Conservation (phyloP, 2,888 invertebrate species). For the Torymus aiolomorphi region DNA sequence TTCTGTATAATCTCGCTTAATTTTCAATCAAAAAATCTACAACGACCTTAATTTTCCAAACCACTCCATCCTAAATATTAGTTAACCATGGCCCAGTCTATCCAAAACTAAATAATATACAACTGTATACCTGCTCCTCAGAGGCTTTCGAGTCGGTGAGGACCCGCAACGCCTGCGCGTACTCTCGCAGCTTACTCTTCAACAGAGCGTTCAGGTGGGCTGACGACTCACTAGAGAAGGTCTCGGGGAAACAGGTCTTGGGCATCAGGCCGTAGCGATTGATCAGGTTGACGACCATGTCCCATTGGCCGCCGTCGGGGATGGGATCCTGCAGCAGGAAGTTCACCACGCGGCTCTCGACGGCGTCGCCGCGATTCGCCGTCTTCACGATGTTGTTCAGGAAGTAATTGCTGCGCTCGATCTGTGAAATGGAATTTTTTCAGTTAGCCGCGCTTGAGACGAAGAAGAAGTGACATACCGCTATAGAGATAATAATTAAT, state of each 20-base stretch:
- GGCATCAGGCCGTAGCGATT: conserved; percentile 93
- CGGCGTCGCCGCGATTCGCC: conserved; percentile 83
- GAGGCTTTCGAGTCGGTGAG: conserved; percentile 80
- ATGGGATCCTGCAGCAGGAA: conserved; percentile 88
- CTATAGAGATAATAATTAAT: no score
- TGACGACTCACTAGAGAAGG: conserved; percentile 86
- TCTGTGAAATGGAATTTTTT: conserved; percentile 71
- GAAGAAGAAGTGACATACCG: no score
- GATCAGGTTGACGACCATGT: conserved; percentile 91
- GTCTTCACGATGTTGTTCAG: conserved; percentile 88
- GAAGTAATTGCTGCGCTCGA: conserved; percentile 91
- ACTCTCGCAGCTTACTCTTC: conserved; percentile 91
- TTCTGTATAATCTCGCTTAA: no score
- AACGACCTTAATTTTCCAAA: no score
- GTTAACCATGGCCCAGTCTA: no score
- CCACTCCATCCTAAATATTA: no score
- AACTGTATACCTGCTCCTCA: conserved; percentile 78
- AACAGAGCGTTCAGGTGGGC: conserved; percentile 86
- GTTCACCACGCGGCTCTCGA: conserved; percentile 88
- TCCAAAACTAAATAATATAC: no score
- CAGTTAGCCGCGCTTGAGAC: not conserved
- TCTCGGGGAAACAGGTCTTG: conserved; percentile 91
- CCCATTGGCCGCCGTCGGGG: conserved; percentile 94
- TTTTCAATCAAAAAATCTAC: no score
- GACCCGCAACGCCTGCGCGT: conserved; percentile 84